phyloP scores from a whole-genome alignment of 2,797 vertebrate species.

The Mionectes olivaceus region DNA sequence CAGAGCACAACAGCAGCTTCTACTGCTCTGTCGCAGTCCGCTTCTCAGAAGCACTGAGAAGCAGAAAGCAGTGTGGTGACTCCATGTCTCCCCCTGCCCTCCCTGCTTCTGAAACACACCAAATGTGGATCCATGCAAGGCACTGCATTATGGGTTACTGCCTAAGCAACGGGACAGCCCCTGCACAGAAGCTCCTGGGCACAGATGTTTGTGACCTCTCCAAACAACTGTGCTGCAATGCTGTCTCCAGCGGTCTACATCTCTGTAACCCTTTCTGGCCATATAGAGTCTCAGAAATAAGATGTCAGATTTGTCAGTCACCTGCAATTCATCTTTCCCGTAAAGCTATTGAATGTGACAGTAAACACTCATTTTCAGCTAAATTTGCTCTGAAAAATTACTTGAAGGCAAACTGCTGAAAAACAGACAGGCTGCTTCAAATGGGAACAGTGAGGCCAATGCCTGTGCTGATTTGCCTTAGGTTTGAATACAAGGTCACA shows the following conservation, averaged over 20 bases:
- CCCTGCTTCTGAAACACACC: not conserved
- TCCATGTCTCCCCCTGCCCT: rapidly evolving
- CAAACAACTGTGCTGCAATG: not conserved
- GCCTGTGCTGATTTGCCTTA: not conserved
- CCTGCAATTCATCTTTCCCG: not conserved
- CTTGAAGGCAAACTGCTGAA: constrained; percentile 20
- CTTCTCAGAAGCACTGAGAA: not conserved
- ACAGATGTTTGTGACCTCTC: not conserved
- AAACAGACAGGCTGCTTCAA: constrained; percentile 4
- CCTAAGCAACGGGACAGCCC: not conserved
- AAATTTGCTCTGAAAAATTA: not conserved
- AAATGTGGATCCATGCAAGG: not conserved
- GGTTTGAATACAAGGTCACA: constrained; percentile 19
- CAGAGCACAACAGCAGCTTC: not conserved
- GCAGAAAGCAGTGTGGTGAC: not conserved
- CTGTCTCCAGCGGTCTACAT: not conserved
- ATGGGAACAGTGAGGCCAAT: not conserved
- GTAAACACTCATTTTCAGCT: not conserved
- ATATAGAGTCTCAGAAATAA: not conserved
- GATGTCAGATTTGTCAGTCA: not conserved
- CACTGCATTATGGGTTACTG: not conserved
- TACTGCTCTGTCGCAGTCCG: not conserved
- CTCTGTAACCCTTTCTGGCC: not conserved
- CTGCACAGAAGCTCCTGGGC: not conserved
- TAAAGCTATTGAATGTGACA: constrained; percentile 12